Percentiles rank a stretch among this genome's conserved stretches.
These are phyloP conservation scores for Resseliella maxima DNA, from an alignment of 2,888 invertebrate genomes.

Conservation along the genomic window DNA sequence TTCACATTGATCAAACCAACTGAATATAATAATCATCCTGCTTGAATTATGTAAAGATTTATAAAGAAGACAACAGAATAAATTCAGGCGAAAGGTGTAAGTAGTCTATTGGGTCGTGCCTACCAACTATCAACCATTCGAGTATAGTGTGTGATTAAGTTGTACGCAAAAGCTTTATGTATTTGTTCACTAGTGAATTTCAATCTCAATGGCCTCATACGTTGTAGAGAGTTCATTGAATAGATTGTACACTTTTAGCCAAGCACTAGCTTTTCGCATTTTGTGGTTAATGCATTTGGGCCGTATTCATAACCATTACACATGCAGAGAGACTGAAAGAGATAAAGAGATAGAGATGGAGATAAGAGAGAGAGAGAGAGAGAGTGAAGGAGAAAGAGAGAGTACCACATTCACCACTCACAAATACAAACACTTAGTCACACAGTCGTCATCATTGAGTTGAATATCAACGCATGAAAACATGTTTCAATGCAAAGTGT, in stretches of 20 bases:
- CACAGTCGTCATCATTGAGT: no score
- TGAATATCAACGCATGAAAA: no score
- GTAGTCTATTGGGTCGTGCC: not conserved
- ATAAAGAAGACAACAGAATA: not conserved
- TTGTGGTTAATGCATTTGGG: no score
- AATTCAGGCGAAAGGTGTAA: constrained; percentile 1
- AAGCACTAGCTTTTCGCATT: not conserved
- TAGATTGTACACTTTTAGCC: not conserved
- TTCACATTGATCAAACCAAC: not conserved
- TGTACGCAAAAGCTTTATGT: constrained; percentile 12
- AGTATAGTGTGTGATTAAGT: constrained; percentile 12
- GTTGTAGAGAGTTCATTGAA: not conserved
- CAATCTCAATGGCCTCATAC: constrained; percentile 7
- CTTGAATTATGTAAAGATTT: not conserved
- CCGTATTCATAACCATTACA: no score
- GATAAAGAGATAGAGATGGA: no score
- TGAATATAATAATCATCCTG: not conserved
- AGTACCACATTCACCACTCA: no score
- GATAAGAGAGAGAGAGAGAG: no score
- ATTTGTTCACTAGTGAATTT: not conserved
- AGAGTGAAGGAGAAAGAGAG: no score
- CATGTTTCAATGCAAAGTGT: no score
- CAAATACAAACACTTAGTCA: no score
- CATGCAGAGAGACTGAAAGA: no score
- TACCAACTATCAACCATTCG: not conserved